Percentiles rank a stretch among this genome's conserved stretches.
Conservation (phyloP, 1,140 invertebrate genomes). For the Calliopsis andreniformis region DNA sequence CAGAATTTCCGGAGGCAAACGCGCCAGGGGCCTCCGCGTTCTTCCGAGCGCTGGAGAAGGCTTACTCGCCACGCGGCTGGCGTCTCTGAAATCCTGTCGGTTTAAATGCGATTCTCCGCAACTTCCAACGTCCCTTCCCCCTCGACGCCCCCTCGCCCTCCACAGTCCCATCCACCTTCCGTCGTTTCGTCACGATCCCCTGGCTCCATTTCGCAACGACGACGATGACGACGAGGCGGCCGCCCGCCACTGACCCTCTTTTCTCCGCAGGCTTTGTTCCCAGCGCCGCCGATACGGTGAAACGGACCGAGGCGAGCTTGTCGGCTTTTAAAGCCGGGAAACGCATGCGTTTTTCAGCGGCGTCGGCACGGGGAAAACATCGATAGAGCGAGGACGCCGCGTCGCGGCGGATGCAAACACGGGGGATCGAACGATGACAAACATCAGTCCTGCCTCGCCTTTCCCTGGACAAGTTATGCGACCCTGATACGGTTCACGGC, state of each 20-base stretch:
- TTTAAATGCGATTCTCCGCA: conserved; percentile 1
- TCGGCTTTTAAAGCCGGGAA: not conserved
- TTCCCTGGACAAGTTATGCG: too few species aligned
- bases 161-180: not conserved
- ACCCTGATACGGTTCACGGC: too few species aligned
- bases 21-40: not conserved
- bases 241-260: conserved; percentile 5
- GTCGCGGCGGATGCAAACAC: not conserved
- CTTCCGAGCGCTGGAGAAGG: not conserved
- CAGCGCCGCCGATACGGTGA: conserved; percentile 8
- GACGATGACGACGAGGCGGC: not conserved
- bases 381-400: not conserved
- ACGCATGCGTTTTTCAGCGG: conserved; percentile 4
- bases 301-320: not conserved
- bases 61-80: not conserved
- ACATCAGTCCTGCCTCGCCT: too few species aligned
- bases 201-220: conserved; percentile 7
- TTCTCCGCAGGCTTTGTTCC: not conserved
- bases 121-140: not conserved
- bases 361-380: not conserved
- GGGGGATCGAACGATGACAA: not conserved
- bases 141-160: not conserved
- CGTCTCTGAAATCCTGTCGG: conserved; percentile 9
- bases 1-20: conserved; percentile 7
- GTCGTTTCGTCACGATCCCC: conserved; percentile 7